Percentiles rank a stretch among this genome's conserved stretches.
These are phyloP conservation scores for Echinarachnius parma DNA, from an alignment of 53 echinoderm and acorn worm species.

Conservation along the genomic window DNA sequence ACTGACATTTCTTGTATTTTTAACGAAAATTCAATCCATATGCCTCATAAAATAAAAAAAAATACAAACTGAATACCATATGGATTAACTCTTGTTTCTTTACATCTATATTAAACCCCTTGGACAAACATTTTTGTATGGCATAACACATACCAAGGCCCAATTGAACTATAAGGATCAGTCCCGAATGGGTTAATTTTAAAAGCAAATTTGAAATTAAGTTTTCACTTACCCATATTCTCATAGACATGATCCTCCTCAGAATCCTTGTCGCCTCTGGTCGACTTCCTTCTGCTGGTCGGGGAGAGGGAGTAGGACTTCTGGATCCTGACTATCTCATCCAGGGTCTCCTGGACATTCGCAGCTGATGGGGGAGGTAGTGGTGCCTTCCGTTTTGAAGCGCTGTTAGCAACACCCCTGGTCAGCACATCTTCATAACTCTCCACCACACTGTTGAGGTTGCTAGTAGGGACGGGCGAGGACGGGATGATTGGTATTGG, in stretches of 20 bases:
- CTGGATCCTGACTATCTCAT: conserved; percentile 41
- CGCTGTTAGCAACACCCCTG: conserved; percentile 5
- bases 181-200: too few species aligned
- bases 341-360: conserved; percentile 12
- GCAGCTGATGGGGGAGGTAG: conserved; percentile 50
- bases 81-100: too few species aligned
- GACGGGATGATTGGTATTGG: not conserved
- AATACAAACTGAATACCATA: too few species aligned
- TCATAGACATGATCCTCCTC: conserved; percentile 51
- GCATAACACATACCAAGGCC: too few species aligned
- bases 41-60: too few species aligned
- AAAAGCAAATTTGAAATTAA: too few species aligned
- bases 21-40: too few species aligned
- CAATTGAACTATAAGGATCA: too few species aligned
- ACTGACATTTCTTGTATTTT: too few species aligned
- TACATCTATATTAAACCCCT: too few species aligned
- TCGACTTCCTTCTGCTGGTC: conserved; percentile 49
- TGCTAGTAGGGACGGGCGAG: not conserved
- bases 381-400: conserved; percentile 74
- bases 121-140: too few species aligned
- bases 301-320: conserved; percentile 76
- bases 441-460: conserved; percentile 10
- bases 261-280: not conserved
- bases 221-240: conserved; percentile 51
- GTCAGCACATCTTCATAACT: conserved; percentile 6